phyloP scores from a whole-genome alignment of 2,888 invertebrate genomes.

The Morpho deidamia region DNA sequence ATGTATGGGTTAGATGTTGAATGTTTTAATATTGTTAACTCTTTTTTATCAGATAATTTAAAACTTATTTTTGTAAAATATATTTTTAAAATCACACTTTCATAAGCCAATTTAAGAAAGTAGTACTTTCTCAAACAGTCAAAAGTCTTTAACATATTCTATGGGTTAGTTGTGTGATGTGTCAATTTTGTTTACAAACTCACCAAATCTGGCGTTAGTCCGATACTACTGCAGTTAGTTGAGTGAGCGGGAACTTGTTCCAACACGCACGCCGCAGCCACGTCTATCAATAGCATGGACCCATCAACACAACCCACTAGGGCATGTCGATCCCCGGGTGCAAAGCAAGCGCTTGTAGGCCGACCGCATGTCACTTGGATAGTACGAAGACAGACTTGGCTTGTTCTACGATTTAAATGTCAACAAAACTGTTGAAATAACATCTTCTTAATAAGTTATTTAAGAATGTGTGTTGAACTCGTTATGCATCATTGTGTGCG shows the following conservation, averaged over 20 bases:
- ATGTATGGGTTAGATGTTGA: too few species aligned
- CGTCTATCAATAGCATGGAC: conserved; percentile 88
- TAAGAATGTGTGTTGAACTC: too few species aligned
- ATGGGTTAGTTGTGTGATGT: not conserved
- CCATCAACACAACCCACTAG: conserved; percentile 93
- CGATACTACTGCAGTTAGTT: conserved; percentile 88
- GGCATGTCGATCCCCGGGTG: conserved; percentile 93
- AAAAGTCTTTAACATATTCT: too few species aligned
- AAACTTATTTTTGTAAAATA: too few species aligned
- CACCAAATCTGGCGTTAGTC: conserved; percentile 88
- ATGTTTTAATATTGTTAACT: too few species aligned
- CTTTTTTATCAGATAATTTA: too few species aligned
- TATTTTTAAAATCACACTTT: too few species aligned
- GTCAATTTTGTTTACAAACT: conserved; percentile 22
- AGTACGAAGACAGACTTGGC: conserved; percentile 84
- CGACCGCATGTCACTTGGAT: conserved; percentile 80
- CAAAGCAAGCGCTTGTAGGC: conserved; percentile 86
- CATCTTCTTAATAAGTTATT: too few species aligned
- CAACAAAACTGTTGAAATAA: too few species aligned
- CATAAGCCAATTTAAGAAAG: too few species aligned
- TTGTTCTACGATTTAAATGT: conserved; percentile 30
- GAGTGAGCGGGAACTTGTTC: conserved; percentile 91
- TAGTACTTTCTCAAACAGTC: too few species aligned
- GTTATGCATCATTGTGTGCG: too few species aligned
- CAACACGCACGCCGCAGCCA: conserved; percentile 87